Conservation (phyloP, 2,797 vertebrate genomes). For the Sylvilagus floridanus region DNA sequence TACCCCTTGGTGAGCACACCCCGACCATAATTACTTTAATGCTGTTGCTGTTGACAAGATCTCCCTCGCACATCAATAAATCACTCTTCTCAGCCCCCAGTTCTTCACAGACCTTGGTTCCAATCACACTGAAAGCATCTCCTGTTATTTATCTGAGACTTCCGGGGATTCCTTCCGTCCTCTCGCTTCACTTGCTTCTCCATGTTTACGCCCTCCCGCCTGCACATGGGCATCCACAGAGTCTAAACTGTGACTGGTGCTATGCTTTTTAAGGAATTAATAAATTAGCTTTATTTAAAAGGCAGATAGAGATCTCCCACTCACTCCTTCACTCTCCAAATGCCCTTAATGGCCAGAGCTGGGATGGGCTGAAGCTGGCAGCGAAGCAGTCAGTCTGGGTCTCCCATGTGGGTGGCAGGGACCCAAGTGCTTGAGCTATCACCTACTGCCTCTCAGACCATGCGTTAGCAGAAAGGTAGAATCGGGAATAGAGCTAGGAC, state of each 20-base stretch:
- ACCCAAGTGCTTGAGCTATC: too few species aligned
- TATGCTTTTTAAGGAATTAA: too few species aligned
- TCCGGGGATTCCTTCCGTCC: slow-evolving; percentile 26
- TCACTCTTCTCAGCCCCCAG: not conserved
- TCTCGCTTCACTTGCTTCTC: slow-evolving; percentile 44
- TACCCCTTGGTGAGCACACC: not conserved
- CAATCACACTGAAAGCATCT: slow-evolving; percentile 40
- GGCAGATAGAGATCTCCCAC: too few species aligned
- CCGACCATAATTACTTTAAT: not conserved
- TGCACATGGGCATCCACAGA: not conserved
- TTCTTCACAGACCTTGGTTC: slow-evolving; percentile 48
- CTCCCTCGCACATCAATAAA: slow-evolving; percentile 48
- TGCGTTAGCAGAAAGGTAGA: too few species aligned
- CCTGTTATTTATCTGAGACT: slow-evolving; percentile 60
- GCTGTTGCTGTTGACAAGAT: not conserved
- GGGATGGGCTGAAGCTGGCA: too few species aligned
- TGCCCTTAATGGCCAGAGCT: too few species aligned
- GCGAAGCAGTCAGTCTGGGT: too few species aligned
- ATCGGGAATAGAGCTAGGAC: too few species aligned
- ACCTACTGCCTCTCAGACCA: too few species aligned
- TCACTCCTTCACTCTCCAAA: too few species aligned
- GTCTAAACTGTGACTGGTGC: not conserved
- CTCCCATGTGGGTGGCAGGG: too few species aligned
- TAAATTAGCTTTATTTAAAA: too few species aligned
- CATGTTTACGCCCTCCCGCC: not conserved